Evolutionary conservation across 2,113 vertebrate species (phyloP), one percentile per base, ranked within the genome.

Genomic region (Trachemys scripta): DNA sequence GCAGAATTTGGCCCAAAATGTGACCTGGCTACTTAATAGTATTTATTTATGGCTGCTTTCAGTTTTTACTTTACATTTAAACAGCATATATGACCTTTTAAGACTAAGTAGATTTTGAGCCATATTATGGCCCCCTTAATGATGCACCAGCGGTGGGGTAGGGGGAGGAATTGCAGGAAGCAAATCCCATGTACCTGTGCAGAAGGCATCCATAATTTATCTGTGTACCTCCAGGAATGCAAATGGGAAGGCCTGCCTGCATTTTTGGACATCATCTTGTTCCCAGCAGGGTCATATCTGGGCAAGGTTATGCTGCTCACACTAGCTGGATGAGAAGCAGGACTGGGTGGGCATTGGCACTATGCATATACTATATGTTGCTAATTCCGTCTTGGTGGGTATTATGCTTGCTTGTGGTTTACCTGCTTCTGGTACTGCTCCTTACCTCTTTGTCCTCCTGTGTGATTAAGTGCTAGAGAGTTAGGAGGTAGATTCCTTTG

Each of bases 81-180:
- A 24, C 10, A 35, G 7, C 7, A 27, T 49, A 35, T 10, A 38
- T 49, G 54, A 17, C 57, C 13, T 91, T 56, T 83, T 88, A 56
- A 85, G n/a, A 87, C 86, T 29, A 49, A 80, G 79, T 42, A 89
- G 59, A 27, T 27, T 27, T 72, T 47, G 9, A 31, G 25, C 2
- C 83, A 49, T 38, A 5, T 20, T 13, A 5, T 1, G 0, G 1
- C 49, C 47, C 6, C 76, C 57, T 85, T 53, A 35, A 24, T 13
- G 47, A 24, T 10, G 22, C 38, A 75, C 2, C 20, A 42, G 72
- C 38, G 10, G 38, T 5, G 10, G 10, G 16, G 5, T n/a, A 59
- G 0, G 10, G 38, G 10, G 5, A 5, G 16, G 5, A n/a, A 59
- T 0, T 4, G 5, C 10, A 42, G 6, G 69, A n/a, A 54, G 57